phyloP scores from a whole-genome alignment of 2,113 vertebrate species.

The Semnopithecus entellus region DNA sequence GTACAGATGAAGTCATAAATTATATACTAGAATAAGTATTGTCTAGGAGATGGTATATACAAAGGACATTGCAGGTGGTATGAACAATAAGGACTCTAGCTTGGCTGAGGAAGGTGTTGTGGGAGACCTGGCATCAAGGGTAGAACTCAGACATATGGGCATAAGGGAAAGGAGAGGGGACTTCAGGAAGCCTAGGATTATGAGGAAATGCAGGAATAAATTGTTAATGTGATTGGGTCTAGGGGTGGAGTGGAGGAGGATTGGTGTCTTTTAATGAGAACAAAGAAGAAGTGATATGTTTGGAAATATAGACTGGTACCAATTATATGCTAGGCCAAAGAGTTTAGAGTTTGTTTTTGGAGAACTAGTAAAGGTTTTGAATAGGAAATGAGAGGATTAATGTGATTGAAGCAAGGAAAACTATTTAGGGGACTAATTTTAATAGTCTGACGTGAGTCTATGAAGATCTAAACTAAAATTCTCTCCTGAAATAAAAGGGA shows the following conservation, averaged over 20 bases:
- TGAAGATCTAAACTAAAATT: neutral
- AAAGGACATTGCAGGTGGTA: neutral
- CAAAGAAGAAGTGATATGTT: neutral
- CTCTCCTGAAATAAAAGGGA: neutral
- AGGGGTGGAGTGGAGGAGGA: neutral
- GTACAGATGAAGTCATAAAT: neutral
- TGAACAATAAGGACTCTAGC: neutral
- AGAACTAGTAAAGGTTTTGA: neutral
- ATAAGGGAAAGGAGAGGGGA: neutral
- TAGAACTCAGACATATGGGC: neutral
- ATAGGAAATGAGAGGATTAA: neutral
- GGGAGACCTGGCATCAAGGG: neutral
- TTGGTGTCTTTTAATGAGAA: neutral
- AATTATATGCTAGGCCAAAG: neutral
- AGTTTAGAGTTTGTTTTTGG: neutral
- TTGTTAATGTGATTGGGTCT: neutral
- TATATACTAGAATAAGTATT: neutral
- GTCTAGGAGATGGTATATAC: neutral
- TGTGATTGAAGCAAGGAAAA: neutral
- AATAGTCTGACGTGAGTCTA: neutral
- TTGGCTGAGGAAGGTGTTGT: neutral
- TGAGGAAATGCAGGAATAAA: neutral
- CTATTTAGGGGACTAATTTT: neutral
- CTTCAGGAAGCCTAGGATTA: neutral
- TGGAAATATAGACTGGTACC: neutral